A percentile compares a stretch with the other conserved stretches of the same genome.
These are phyloP conservation scores for Puma concolor DNA, from an alignment of 2,113 vertebrate genomes.

Conservation along the genomic window DNA sequence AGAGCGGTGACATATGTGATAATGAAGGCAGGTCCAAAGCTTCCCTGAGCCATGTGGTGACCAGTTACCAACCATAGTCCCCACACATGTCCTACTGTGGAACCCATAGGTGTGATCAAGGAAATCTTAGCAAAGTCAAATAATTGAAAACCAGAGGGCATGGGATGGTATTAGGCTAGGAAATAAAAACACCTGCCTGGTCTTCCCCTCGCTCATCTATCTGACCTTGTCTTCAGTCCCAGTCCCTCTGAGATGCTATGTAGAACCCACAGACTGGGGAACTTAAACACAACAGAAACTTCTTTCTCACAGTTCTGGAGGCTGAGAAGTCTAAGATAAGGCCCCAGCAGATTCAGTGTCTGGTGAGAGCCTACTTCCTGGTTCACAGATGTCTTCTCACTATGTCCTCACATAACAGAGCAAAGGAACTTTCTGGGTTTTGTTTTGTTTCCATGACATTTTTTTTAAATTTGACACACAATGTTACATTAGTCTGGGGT, in stretches of 20 bases:
- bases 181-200: not conserved
- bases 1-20: not conserved
- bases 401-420: not conserved
- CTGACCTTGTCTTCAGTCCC: not conserved
- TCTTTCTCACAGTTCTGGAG: not conserved
- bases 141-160: not conserved
- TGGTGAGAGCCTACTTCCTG: not conserved
- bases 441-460: not conserved
- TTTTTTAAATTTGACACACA: not conserved
- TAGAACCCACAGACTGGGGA: not conserved
- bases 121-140: not conserved
- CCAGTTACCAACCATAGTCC: not conserved
- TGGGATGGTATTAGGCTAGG: not conserved
- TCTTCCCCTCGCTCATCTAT: not conserved
- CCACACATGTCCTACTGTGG: too few species aligned
- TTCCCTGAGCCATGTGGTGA: not conserved
- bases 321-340: not conserved
- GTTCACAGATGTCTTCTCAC: not conserved
- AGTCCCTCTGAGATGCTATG: not conserved
- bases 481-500: not conserved
- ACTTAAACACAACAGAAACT: not conserved
- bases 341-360: not conserved
- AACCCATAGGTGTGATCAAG: not conserved
- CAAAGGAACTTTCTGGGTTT: not conserved
- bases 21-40: too few species aligned